Evolutionary conservation across 1,140 invertebrate genomes (phyloP).

Genomic region (Pollicipes pollicipes): DNA sequence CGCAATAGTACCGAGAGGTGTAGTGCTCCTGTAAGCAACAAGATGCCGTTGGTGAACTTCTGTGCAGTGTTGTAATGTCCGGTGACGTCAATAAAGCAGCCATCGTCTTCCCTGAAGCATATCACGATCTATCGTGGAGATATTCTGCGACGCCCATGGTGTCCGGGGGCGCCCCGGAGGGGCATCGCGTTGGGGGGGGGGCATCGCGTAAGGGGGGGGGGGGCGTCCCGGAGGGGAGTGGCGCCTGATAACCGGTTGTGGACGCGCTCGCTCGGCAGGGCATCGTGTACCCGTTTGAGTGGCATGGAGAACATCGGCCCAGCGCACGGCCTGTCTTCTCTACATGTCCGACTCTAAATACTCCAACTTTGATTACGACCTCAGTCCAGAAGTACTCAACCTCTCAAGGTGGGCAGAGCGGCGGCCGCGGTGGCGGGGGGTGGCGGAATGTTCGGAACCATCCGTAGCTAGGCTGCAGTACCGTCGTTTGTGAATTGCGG

Average conservation of each 20-base stretch:
- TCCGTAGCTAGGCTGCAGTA: no score
- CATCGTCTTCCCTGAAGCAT: conserved; percentile 11
- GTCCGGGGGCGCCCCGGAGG: no score
- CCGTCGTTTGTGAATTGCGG: no score
- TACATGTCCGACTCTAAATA: conserved; percentile 98
- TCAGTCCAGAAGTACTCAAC: conserved; percentile 91
- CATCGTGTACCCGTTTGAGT: conserved; percentile 45
- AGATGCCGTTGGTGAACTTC: no score
- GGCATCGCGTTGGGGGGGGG: conserved; percentile 1
- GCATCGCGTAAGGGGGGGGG: neutral
- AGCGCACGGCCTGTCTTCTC: conserved; percentile 89
- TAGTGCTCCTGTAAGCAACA: no score
- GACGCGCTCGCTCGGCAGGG: conserved; percentile 5
- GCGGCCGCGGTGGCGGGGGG: no score
- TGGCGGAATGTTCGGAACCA: no score
- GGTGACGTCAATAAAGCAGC: no score
- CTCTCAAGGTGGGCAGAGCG: conserved; percentile 84
- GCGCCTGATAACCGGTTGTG: neutral
- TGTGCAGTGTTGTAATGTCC: no score
- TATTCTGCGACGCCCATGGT: neutral
- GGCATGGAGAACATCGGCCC: conserved; percentile 75
- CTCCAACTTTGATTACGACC: conserved; percentile 92
- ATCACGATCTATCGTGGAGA: neutral
- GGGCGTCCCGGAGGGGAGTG: no score
- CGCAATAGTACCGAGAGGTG: no score